phyloP scores from a whole-genome alignment of 2,888 invertebrate genomes.

The Sminthurides aquaticus region DNA sequence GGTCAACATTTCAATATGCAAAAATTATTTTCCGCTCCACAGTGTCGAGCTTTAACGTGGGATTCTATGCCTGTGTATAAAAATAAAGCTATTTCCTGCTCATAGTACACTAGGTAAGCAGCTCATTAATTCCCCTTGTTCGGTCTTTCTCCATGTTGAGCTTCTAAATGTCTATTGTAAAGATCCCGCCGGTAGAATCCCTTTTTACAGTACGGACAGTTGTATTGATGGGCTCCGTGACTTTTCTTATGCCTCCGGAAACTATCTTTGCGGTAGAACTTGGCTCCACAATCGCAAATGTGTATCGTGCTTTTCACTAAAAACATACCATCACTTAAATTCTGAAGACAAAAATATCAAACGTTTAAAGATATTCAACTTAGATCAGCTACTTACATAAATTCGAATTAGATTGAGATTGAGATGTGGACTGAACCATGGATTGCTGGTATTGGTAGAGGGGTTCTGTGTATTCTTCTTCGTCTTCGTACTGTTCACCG shows the following conservation, averaged over 20 bases:
- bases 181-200: background rate
- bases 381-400: too few relatives aligned
- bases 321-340: too few relatives aligned
- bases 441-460: background rate
- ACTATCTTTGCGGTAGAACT: background rate
- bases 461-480: background rate
- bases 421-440: background rate
- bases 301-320: background rate
- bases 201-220: background rate
- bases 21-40: too few relatives aligned
- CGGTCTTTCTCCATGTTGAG: background rate
- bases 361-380: too few relatives aligned
- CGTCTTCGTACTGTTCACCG: background rate
- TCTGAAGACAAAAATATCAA: too few relatives aligned
- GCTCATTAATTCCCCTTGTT: background rate
- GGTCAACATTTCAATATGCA: too few relatives aligned
- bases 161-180: background rate
- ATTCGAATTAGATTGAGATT: too few relatives aligned
- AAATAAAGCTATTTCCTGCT: too few relatives aligned
- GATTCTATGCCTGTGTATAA: too few relatives aligned
- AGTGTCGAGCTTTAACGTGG: too few relatives aligned
- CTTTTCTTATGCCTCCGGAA: background rate
- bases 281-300: background rate
- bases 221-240: background rate
- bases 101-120: too few relatives aligned